phyloP scores from a whole-genome alignment of 2,888 invertebrate species.

The Torymus auratus region DNA sequence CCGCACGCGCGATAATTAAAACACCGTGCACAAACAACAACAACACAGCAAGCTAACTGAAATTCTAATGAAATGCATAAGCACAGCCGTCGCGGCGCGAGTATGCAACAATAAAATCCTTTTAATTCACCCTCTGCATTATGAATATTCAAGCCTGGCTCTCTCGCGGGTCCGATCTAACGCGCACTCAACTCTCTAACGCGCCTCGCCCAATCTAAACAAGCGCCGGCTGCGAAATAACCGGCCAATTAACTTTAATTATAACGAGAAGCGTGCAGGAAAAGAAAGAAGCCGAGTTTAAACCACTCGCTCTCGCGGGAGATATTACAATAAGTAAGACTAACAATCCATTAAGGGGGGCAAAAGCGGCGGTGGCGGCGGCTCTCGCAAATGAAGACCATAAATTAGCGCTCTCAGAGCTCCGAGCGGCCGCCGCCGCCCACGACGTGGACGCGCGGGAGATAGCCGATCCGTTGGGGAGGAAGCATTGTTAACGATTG shows the following conservation, averaged over 20 bases:
- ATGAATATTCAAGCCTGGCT: slow-evolving; percentile 48
- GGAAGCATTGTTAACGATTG: slow-evolving; percentile 58
- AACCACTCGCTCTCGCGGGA: slow-evolving; percentile 19
- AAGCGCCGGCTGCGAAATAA: background rate
- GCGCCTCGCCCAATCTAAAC: no score
- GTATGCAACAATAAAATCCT: slow-evolving; percentile 56
- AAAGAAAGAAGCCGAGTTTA: background rate
- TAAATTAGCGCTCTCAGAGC: slow-evolving; percentile 32
- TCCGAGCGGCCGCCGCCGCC: slow-evolving; percentile 24
- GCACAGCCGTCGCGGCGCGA: slow-evolving; percentile 3
- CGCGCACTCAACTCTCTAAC: no score
- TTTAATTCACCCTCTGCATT: slow-evolving; percentile 33
- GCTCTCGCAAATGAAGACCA: slow-evolving; percentile 41
- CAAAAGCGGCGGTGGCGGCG: background rate
- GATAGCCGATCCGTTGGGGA: slow-evolving; percentile 3
- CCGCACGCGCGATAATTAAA: background rate
- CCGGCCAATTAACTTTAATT: slow-evolving; percentile 58
- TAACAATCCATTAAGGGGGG: slow-evolving; percentile 57
- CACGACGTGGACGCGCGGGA: slow-evolving; percentile 22
- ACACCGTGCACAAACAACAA: background rate
- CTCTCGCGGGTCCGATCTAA: background rate
- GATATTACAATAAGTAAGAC: slow-evolving; percentile 57
- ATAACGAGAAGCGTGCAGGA: slow-evolving; percentile 43
- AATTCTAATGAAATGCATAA: slow-evolving; percentile 34
- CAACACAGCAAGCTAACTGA: background rate